Percentiles rank a stretch among this genome's conserved stretches.
Evolutionary conservation across 2,888 invertebrate species (phyloP).

Genomic region (Ichneumoninae sp.): DNA sequence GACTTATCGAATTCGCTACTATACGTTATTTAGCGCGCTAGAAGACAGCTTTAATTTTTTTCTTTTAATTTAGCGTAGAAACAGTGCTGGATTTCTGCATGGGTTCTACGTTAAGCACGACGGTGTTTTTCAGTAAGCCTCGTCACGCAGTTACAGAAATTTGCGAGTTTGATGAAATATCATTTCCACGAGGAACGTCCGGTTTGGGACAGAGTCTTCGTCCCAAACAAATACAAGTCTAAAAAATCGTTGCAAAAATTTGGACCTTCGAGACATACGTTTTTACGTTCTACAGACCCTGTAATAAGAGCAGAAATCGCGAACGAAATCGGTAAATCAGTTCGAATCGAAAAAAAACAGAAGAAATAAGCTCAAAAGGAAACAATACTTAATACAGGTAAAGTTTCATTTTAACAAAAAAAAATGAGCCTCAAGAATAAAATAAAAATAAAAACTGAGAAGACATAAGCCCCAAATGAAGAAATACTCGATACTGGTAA

Average conservation of each 20-base stretch:
- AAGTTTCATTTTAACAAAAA: background rate
- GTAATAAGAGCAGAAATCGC: background rate
- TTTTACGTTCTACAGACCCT: background rate
- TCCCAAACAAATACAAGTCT: background rate
- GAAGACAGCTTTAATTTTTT: slow-evolving; percentile 69
- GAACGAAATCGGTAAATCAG: background rate
- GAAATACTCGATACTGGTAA: background rate
- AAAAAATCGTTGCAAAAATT: background rate
- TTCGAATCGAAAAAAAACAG: no score
- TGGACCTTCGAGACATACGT: background rate
- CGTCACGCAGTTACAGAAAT: slow-evolving; percentile 57
- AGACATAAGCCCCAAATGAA: background rate
- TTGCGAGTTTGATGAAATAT: slow-evolving; percentile 39
- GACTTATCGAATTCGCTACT: slow-evolving; percentile 69
- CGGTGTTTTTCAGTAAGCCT: slow-evolving; percentile 68
- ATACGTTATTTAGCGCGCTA: slow-evolving; percentile 71
- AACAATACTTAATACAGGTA: background rate
- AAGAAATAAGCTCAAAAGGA: background rate
- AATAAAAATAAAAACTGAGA: background rate
- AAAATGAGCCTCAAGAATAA: background rate
- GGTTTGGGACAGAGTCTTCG: background rate
- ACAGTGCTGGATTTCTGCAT: slow-evolving; percentile 70
- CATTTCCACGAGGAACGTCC: background rate
- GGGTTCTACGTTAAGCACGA: slow-evolving; percentile 74
- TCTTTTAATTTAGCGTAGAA: slow-evolving; percentile 64